phyloP scores from a whole-genome alignment of 2,888 invertebrate species.

The Athripsodes cinereus region DNA sequence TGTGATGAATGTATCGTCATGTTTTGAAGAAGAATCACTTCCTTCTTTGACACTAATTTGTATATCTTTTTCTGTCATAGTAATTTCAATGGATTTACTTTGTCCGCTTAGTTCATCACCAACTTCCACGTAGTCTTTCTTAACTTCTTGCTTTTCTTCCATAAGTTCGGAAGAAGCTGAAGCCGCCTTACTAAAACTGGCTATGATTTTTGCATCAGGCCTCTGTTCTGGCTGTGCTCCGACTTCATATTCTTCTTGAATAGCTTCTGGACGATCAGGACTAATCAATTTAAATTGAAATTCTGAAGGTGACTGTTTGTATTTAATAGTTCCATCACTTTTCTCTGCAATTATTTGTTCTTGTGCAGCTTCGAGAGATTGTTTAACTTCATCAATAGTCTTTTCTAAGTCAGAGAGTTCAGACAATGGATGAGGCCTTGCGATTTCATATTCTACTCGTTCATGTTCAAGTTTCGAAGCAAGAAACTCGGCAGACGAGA shows the following conservation, averaged over 20 bases:
- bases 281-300: constrained; percentile 62
- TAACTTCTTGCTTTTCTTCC: constrained; percentile 31
- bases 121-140: constrained; percentile 30
- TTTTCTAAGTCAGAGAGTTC: constrained; percentile 58
- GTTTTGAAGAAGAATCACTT: constrained; percentile 36
- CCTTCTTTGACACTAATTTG: constrained; percentile 38
- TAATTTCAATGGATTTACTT: constrained; percentile 22
- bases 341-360: constrained; percentile 61
- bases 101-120: constrained; percentile 31
- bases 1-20: constrained; percentile 39
- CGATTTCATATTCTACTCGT: constrained; percentile 48
- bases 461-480: constrained; percentile 49
- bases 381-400: constrained; percentile 66
- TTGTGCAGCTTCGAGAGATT: constrained; percentile 64
- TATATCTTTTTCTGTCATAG: constrained; percentile 28
- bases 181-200: constrained; percentile 20
- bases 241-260: constrained; percentile 52
- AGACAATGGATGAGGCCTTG: constrained; percentile 45
- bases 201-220: constrained; percentile 40
- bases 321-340: constrained; percentile 58
- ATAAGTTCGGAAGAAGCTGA: constrained; percentile 23
- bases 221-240: constrained; percentile 38
- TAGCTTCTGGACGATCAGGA: constrained; percentile 51
- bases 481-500: constrained; percentile 58
- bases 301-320: constrained; percentile 67